phyloP scores from a whole-genome alignment of 1,140 invertebrate species.

The Myzus persicae region DNA sequence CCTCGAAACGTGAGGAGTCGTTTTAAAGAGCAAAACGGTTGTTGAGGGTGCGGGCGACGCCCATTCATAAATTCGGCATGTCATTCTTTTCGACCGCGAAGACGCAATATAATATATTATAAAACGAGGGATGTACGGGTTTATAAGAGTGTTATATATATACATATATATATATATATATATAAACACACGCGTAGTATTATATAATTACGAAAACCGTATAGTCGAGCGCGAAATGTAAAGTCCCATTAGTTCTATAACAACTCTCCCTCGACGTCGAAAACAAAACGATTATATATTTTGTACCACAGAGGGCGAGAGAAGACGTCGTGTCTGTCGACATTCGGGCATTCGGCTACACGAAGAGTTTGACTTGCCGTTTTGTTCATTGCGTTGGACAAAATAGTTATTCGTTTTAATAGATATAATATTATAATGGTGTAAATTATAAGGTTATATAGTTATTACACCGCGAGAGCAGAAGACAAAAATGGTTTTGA shows the following conservation, averaged over 20 bases:
- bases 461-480: background rate
- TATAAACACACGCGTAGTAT: background rate
- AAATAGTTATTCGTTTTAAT: background rate
- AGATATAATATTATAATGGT: background rate
- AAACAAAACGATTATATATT: constrained; percentile 22
- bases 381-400: background rate
- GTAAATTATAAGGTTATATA: background rate
- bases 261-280: background rate
- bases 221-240: background rate
- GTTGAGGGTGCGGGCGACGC: background rate
- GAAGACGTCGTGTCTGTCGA: background rate
- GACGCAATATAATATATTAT: background rate
- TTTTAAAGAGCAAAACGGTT: constrained; percentile 38
- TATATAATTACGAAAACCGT: constrained; percentile 30
- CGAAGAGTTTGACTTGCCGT: background rate
- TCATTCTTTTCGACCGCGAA: constrained; percentile 38
- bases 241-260: constrained; percentile 4
- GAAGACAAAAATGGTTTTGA: background rate
- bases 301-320: background rate
- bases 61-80: constrained; percentile 51
- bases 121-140: background rate
- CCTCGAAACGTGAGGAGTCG: constrained; percentile 21
- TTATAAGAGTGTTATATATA: background rate
- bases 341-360: background rate
- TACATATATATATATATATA: too few species aligned